Evolutionary conservation across 2,888 invertebrate genomes (phyloP).

Genomic region (Leucoptera coffeella): DNA sequence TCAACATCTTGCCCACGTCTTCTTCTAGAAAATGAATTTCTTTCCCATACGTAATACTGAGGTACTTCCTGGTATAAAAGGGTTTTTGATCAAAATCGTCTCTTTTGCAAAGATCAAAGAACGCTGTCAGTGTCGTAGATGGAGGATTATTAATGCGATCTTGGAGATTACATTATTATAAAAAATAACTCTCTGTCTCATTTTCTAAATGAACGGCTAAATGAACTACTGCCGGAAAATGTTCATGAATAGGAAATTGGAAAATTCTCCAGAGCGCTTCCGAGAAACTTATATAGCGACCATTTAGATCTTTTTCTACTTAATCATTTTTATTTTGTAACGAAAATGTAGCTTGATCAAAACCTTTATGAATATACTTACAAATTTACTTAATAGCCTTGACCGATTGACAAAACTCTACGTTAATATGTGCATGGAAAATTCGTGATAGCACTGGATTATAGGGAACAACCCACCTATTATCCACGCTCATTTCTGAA

Average conservation of each 20-base stretch:
- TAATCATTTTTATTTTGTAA: slow-evolving; percentile 7
- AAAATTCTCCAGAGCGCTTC: slow-evolving; percentile 7
- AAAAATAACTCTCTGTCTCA: slow-evolving; percentile 7
- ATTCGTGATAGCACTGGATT: slow-evolving; percentile 7
- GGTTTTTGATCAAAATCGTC: slow-evolving; percentile 12
- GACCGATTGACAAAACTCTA: slow-evolving; percentile 8
- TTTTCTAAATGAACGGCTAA: slow-evolving; percentile 8
- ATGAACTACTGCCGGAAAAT: slow-evolving; percentile 5
- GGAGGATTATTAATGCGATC: slow-evolving; percentile 7
- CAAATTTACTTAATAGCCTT: slow-evolving; percentile 8
- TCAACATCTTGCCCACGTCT: slow-evolving; percentile 7
- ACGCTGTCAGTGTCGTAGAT: slow-evolving; percentile 10
- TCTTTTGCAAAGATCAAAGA: slow-evolving; percentile 11
- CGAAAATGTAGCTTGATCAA: slow-evolving; percentile 6
- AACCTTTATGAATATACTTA: slow-evolving; percentile 10
- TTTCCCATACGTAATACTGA: slow-evolving; percentile 7
- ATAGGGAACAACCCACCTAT: slow-evolving; percentile 12
- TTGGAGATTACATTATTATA: slow-evolving; percentile 7
- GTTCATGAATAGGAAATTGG: slow-evolving; percentile 6
- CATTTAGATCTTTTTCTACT: slow-evolving; percentile 8
- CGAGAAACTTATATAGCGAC: slow-evolving; percentile 9
- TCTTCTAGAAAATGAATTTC: slow-evolving; percentile 5
- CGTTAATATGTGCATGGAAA: slow-evolving; percentile 8
- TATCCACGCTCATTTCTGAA: slow-evolving; percentile 8
- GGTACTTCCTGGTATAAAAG: slow-evolving; percentile 9